phyloP scores from a whole-genome alignment of 2,797 vertebrate species.

The Ataeniobius toweri region DNA sequence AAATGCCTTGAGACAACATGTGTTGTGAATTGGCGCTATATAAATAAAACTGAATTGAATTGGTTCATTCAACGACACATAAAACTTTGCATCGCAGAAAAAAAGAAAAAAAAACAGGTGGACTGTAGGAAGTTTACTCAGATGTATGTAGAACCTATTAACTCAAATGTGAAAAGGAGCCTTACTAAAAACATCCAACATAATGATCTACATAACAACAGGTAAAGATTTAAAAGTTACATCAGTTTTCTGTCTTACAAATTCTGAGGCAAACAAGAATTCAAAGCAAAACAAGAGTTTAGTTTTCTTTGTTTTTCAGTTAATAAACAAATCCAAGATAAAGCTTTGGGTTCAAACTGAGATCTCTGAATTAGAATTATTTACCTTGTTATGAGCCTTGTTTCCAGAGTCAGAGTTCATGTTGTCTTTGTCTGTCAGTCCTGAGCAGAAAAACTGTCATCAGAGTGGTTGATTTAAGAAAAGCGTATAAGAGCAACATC shows the following conservation, averaged over 20 bases:
- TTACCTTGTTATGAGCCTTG: conserved; percentile 91
- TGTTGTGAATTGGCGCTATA: too few species aligned
- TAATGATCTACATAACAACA: background rate
- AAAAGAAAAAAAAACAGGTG: background rate
- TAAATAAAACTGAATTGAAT: too few species aligned
- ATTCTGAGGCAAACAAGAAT: background rate
- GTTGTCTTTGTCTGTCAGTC: conserved; percentile 93
- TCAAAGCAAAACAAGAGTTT: conserved; percentile 1
- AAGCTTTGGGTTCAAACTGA: background rate
- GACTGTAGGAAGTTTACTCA: background rate
- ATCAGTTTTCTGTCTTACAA: background rate
- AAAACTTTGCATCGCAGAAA: conserved; percentile 20
- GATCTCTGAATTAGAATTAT: conserved; percentile 4
- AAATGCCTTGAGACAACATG: too few species aligned
- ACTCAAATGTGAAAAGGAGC: background rate
- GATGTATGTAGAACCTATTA: background rate
- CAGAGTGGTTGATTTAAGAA: background rate
- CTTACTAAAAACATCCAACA: background rate
- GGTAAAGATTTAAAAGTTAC: background rate
- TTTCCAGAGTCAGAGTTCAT: conserved; percentile 87
- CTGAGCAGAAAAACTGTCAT: conserved; percentile 72
- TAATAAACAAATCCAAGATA: background rate
- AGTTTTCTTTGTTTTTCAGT: conserved; percentile 12
- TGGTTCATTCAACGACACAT: conserved; percentile 47
- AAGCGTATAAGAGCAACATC: background rate